These are phyloP conservation scores for Drosophila quadrilineata DNA, from an alignment of 1,140 invertebrate species.

Conservation along the genomic window DNA sequence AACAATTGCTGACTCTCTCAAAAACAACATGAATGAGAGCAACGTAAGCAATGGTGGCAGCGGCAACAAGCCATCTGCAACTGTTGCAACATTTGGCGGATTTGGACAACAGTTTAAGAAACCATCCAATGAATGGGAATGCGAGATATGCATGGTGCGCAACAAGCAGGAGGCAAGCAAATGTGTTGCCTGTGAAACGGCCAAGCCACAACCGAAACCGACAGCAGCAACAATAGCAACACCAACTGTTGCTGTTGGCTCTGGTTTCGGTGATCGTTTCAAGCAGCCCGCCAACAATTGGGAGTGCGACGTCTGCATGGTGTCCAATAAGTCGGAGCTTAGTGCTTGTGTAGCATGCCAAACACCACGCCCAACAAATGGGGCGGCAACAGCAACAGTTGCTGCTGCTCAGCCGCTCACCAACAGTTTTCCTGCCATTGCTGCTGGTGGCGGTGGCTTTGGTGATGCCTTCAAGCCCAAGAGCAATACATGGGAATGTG, in stretches of 20 bases:
- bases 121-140: conserved; percentile 84
- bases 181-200: conserved; percentile 84
- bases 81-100: background rate
- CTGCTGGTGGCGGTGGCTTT: conserved; percentile 63
- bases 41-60: background rate
- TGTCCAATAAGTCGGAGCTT: conserved; percentile 84
- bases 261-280: conserved; percentile 1
- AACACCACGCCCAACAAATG: conserved; percentile 15
- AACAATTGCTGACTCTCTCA: too few species aligned
- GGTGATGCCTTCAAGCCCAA: conserved; percentile 83
- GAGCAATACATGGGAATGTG: conserved; percentile 84
- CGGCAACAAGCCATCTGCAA: background rate
- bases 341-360: conserved; percentile 83
- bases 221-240: background rate
- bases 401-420: background rate
- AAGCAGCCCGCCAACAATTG: conserved; percentile 81
- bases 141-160: conserved; percentile 85
- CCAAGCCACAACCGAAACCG: background rate
- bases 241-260: background rate
- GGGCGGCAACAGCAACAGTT: background rate
- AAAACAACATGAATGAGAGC: background rate
- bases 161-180: conserved; percentile 83
- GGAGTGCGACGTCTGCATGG: conserved; percentile 86
- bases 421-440: background rate
- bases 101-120: conserved; percentile 84